Evolutionary conservation across 2,113 vertebrate species (phyloP).

Genomic region (Crotalus viridis): DNA sequence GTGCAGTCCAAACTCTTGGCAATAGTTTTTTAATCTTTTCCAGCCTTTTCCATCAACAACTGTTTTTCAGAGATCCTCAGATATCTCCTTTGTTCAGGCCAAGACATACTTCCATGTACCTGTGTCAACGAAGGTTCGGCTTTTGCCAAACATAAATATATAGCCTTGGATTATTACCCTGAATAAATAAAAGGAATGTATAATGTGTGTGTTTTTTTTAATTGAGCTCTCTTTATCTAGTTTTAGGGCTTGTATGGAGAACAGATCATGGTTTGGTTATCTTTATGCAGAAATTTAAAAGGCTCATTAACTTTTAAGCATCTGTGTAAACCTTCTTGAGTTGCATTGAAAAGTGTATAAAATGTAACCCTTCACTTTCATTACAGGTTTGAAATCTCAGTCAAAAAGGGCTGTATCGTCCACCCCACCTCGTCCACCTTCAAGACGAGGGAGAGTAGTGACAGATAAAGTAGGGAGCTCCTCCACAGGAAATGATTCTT

Average conservation of each 20-base stretch:
- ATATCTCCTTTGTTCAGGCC: neutral
- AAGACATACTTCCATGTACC: neutral
- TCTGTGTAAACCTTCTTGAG: neutral
- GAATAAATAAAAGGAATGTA: neutral
- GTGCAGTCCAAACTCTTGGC: neutral
- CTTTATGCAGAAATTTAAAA: neutral
- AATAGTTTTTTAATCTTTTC: neutral
- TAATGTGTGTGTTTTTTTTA: neutral
- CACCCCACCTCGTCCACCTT: slow-evolving; percentile 92
- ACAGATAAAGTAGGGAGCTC: slow-evolving; percentile 87
- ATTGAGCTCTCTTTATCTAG: neutral
- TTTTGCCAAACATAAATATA: neutral
- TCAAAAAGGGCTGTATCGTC: slow-evolving; percentile 92
- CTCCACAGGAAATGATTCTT: slow-evolving; percentile 83
- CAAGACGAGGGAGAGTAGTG: slow-evolving; percentile 89
- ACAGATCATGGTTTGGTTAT: neutral
- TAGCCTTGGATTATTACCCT: neutral
- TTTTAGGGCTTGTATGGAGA: neutral
- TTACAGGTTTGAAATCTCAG: slow-evolving; percentile 92
- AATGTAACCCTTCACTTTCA: slow-evolving; percentile 13
- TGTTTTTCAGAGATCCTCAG: neutral
- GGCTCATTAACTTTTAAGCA: neutral
- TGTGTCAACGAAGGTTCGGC: neutral
- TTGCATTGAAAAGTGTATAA: neutral
- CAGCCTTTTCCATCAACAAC: neutral